A percentile compares a stretch with the other conserved stretches of the same genome.
Conservation (phyloP, 2,888 invertebrate genomes). For the Meganola albula region DNA sequence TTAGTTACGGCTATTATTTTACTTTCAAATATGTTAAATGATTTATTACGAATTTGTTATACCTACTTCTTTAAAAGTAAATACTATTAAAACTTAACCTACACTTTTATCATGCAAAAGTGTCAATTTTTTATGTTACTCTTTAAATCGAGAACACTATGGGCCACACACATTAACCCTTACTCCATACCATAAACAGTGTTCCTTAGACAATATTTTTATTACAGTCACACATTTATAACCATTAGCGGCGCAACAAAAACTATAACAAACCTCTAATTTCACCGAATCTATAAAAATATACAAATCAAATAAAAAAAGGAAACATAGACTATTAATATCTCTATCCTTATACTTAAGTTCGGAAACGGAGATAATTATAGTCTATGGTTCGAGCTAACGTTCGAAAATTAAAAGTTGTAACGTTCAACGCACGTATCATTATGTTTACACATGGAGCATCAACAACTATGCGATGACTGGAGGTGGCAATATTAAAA, state of each 20-base stretch:
- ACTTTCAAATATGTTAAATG: conserved; percentile 68
- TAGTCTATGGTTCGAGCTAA: conserved; percentile 56
- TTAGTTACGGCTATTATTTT: conserved; percentile 54
- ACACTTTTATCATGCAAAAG: too few species aligned
- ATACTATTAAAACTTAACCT: too few species aligned
- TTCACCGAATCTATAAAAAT: conserved; percentile 64
- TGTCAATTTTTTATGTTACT: too few species aligned
- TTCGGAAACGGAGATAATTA: conserved; percentile 68
- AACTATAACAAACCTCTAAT: conserved; percentile 64
- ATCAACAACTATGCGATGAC: too few species aligned
- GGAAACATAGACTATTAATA: conserved; percentile 68
- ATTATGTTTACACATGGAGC: too few species aligned
- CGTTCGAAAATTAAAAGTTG: conserved; percentile 70
- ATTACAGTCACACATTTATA: conserved; percentile 57
- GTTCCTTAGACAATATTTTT: conserved; percentile 25
- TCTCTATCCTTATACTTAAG: conserved; percentile 75
- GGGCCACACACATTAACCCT: conserved; percentile 24
- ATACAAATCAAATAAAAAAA: conserved; percentile 71
- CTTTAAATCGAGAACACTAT: too few species aligned
- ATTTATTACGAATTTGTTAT: conserved; percentile 46
- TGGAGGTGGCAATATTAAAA: too few species aligned
- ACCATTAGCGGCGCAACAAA: conserved; percentile 62
- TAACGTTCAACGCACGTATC: conserved; percentile 59
- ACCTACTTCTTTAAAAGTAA: too few species aligned
- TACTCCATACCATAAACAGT: conserved; percentile 15